These are phyloP conservation scores for Lithophane leautieri DNA, from an alignment of 2,888 invertebrate genomes.

Conservation along the genomic window DNA sequence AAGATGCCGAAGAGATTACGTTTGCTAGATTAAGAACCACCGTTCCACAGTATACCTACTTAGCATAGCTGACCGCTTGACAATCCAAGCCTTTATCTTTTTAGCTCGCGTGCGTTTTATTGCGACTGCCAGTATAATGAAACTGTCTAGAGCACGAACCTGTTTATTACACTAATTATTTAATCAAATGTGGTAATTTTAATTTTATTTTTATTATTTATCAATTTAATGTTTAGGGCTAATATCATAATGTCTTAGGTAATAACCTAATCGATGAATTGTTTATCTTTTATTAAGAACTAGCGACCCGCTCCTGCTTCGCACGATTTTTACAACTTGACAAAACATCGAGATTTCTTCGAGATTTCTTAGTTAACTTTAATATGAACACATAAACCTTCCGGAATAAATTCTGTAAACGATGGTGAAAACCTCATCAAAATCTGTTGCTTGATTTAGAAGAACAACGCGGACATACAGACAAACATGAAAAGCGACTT, in stretches of 20 bases:
- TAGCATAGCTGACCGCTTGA: conserved; percentile 19
- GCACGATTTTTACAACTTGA: no score
- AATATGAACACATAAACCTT: no score
- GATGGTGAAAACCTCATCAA: no score
- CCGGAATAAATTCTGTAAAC: no score
- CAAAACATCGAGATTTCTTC: no score
- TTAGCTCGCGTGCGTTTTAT: conserved; percentile 21
- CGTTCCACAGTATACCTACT: background rate
- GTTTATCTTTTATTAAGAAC: no score
- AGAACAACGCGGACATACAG: no score
- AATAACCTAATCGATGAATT: background rate
- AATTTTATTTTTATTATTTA: background rate
- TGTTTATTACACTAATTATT: background rate
- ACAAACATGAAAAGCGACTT: no score
- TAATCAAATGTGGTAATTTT: background rate
- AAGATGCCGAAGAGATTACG: conserved; percentile 50
- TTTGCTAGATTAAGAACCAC: background rate
- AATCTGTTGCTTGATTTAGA: no score
- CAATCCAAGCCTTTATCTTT: background rate
- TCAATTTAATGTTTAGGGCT: background rate
- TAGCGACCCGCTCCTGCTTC: no score
- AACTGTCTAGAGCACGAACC: background rate
- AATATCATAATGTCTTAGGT: background rate
- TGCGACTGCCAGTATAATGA: conserved; percentile 16
- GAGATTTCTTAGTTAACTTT: no score